Evolutionary conservation across 2,888 invertebrate species (phyloP), one percentile per base, ranked within the genome.

Genomic region (Apamea anceps): DNA sequence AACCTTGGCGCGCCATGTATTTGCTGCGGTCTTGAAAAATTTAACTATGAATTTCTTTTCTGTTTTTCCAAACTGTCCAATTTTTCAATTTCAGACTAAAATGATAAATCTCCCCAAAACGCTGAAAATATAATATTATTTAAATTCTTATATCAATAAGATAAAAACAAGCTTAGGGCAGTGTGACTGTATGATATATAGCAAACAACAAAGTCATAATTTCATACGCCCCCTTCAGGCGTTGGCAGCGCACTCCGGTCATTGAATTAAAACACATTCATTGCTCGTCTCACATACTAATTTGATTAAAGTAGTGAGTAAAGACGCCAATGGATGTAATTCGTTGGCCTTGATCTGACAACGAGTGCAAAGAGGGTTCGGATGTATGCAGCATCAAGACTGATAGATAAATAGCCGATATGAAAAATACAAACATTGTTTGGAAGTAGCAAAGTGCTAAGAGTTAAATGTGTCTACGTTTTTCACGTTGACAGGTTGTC

Each of bases 131-230:
- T 7, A 78, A 67, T 62, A 79, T 85, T 73, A 45, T 54, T 67
- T 48, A 65, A 54, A 48, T 48, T 48, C 3, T 63, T 18, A 28
- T 63, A 80, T 42, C 8, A 71, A 54, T 51, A 85, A 51, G 57
- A 73, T 57, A 81, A 84, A 83, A 76, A 81, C 57, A 85, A 68
- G 80, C 63, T 57, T 65, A 42, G 32, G 80, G 62, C 25, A 60
- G 84, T 84, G 45, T 21, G 62, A 63, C 48, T 73, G 57, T 67
- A 82, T 83, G 71, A 82, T 28, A 72, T 62, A 62, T 68, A 54
- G 67, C 13, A 62, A 72, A 77, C 71, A 83, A 86, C 74, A 86
- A 84, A 84, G 37, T 87, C 78, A 83, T 84, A 78, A 72, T 65
- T 86, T 75, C 51, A 68, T 54, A 73, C 75, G 82, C 75, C 82